Evolutionary conservation across 37 sponge, comb jelly and placozoan species (phyloP), one percentile per base, ranked within the genome.

Genomic region (Crambe crambe): DNA sequence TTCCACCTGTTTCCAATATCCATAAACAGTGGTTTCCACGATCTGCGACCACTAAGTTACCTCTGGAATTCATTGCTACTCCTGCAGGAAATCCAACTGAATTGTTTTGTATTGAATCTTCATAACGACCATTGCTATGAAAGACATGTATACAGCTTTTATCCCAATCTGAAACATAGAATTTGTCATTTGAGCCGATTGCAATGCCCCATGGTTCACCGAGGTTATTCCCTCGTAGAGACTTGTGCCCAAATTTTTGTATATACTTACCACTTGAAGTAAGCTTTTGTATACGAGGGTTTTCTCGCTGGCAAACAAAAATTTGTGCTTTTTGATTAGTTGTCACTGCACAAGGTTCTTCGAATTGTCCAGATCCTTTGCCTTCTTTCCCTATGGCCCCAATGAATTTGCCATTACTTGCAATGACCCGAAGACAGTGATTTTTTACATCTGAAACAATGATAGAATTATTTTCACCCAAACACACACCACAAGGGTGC

Each of bases 171-270:
- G 79, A 37, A 31, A 85, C 47, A 61, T 41, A 77, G 36, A 78
- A 32, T 32, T 31, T 62, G 1, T 69, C 61, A 62, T 77, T 61
- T 10, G 3, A 42, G 3, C 36, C 51, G 0, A 85, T 36, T 5
- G 78, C 79, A 39, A 85, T 76, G 0, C 78, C 85, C 62, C 85
- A 72, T 0, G 78, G 85, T 41, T 77, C 73, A 32, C 72, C 72
- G 15, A 82, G 47, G 21, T 37, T 80, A 26, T 2, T 56, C 18
- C 57, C 58, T 22, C 32, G 35, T 2, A 47, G 38, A 34, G 37
- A 15, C n/a, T 73, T 72, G 26, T 82, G 74, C 32, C 82, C 82
- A 82, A 82, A 72, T 44, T 82, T 72, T 23, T 26, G 41, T 42
- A 40, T 27, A 27, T 26, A 73, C 15, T 47, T 73, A 29, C 82